Evolutionary conservation across 2,797 vertebrate genomes (phyloP), one percentile per base, ranked within the genome.

Genomic region (Erithacus rubecula): DNA sequence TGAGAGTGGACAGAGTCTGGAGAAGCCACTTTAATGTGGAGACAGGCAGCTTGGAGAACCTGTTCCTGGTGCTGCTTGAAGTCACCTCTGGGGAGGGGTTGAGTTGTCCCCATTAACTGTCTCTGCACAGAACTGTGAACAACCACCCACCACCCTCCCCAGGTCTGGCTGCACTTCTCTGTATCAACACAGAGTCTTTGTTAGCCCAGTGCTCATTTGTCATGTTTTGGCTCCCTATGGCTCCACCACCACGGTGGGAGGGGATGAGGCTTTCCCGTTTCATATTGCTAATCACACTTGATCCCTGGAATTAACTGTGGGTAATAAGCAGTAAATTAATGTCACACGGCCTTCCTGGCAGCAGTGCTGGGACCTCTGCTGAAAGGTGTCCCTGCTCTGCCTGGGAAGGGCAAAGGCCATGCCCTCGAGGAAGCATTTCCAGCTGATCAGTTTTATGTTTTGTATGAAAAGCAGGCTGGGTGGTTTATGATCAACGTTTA

Each of bases 221-320:
- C 80, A 74, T 5, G 1, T 56, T 56, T 49, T 5, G 3, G 47
- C 39, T 81, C 82, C 46, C 79, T 3, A 0, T 8, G 49, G 70
- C 72, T 91, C 27, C 46, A 49, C 36, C 11, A 2, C 63, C 77
- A 34, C 0, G 1, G 65, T 64, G 58, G 90, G 60, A 89, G 53
- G 67, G 58, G 70, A 85, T 4, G 1, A 23, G 72, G 67, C 72
- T 83, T 94, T 91, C 83, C 53, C 10, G 0, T 84, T 72, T 83
- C 34, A 39, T 69, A 58, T 0, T 83, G 74, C 81, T 88, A 85
- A 89, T 86, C 88, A 80, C 0, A 1, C 58, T 72, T 84, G 81
- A 91, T 91, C 87, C 71, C 51, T 49, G 83, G 80, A 87, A 93
- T 92, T 85, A 83, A 93, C 71, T 83, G 83, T 82, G 20, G 64